Conservation (phyloP, 2,113 vertebrate species). For the Bos indicus region DNA sequence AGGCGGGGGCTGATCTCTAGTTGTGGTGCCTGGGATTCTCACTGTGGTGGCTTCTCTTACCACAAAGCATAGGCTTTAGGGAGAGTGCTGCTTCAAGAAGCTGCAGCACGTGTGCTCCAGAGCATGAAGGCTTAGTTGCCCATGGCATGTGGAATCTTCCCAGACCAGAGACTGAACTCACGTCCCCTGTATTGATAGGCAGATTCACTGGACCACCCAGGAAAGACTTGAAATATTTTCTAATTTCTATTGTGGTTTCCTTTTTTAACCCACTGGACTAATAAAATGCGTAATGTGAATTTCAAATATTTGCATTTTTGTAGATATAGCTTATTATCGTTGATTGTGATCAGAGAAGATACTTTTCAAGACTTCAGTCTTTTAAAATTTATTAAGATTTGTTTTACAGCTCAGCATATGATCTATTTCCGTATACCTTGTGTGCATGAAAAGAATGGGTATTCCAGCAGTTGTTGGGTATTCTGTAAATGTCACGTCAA, state of each 20-base stretch:
- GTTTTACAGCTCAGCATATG: neutral
- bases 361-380: neutral
- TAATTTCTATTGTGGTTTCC: neutral
- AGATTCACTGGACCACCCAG: too few relatives aligned
- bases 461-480: neutral
- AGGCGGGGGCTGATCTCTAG: rapidly evolving
- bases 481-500: neutral
- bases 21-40: neutral
- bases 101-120: too few relatives aligned
- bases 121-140: too few relatives aligned
- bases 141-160: too few relatives aligned
- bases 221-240: neutral
- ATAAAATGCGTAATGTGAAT: neutral
- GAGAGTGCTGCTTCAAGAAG: too few relatives aligned
- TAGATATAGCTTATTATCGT: neutral
- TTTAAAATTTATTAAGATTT: neutral
- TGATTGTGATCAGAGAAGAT: neutral
- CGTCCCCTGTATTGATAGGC: too few relatives aligned
- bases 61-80: too few relatives aligned
- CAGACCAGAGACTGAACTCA: too few relatives aligned
- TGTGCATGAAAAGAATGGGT: neutral
- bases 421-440: neutral
- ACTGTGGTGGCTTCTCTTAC: too few relatives aligned
- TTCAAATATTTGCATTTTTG: neutral
- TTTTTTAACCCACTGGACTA: neutral